Base-by-base conservation (phyloP, 2,113 vertebrate genomes). In the Anthoscopus minutus region DNA sequence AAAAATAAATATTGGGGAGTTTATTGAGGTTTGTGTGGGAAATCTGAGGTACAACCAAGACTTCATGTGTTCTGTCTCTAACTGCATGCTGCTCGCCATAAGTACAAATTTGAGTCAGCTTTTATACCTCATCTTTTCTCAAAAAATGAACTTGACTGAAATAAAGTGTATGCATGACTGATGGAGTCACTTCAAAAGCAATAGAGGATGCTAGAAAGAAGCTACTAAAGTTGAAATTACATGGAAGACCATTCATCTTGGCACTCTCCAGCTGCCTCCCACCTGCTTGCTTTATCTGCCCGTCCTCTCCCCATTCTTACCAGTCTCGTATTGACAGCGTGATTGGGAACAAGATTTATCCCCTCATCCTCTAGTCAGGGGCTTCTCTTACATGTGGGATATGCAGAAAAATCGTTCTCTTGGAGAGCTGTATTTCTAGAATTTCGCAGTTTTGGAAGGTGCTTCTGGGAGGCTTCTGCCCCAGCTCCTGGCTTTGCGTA, bases 301-400 rank as follows among this genome's bases (percentile, higher is more conserved):
- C 0, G 2, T 11, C 45, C 10, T 27, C 45, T 37, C 10, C 9
- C 42, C 1, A 0, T 31, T 16, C 5, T 23, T 72, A 8, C 33
- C 35, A 1, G 51, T 28, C 25, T 18, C 18, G 35, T 48, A 20
- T 13, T 23, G n/a, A 11, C 40, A 28, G 30, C n/a, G 38, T 10
- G n/a, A 44, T 10, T 0, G 0, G 22, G 27, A 50, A 1, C 16
- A 27, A 48, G 62, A 27, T 45, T 50, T 38, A 58, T 64, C 28
- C 48, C 53, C 13, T 58, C 3, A 4, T 28, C 15, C 44, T 54
- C 47, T 25, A 30, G 13, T 35, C 15, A 57, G 37, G 45, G 44
- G 25, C 62, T 45, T 51, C 38, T 84, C 22, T 44, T 44, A 14
- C 2, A 3, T 24, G 45, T 38, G 71, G 10, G 31, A 18, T 15